phyloP scores from a whole-genome alignment of 2,113 vertebrate genomes.

The Rhinoptilus africanus region DNA sequence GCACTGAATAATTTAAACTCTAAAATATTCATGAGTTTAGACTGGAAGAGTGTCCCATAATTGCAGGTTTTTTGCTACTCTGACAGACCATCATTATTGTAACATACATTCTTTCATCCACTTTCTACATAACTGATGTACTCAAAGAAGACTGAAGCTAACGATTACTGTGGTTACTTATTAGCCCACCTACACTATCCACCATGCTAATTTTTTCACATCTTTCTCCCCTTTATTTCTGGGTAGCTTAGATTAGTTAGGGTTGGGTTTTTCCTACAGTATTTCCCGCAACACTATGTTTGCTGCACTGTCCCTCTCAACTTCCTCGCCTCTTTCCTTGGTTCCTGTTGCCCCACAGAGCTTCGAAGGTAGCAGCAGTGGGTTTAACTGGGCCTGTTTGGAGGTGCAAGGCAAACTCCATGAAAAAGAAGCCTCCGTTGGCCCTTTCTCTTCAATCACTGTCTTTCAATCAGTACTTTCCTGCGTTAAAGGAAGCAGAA shows the following conservation, averaged over 20 bases:
- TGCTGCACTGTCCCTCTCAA: background rate
- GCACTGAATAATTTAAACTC: background rate
- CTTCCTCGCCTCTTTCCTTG: fast-evolving
- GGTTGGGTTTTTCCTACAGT: background rate
- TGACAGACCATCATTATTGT: background rate
- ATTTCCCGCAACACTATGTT: background rate
- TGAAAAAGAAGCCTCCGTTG: background rate
- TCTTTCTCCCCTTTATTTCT: background rate
- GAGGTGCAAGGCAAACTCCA: background rate
- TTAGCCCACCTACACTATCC: background rate
- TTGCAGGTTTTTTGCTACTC: background rate
- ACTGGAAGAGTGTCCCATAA: background rate
- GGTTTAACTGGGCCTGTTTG: background rate
- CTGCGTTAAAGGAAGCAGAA: background rate
- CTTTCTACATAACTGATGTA: background rate
- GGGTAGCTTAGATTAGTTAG: background rate
- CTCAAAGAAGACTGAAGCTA: background rate
- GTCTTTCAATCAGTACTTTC: background rate
- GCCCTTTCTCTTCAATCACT: background rate
- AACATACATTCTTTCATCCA: background rate
- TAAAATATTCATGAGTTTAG: background rate
- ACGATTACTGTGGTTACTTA: background rate
- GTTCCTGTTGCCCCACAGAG: background rate
- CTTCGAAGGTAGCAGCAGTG: background rate
- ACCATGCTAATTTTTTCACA: fast-evolving